phyloP scores from a whole-genome alignment of 2,113 vertebrate species.

The Megatriorchis doriae region DNA sequence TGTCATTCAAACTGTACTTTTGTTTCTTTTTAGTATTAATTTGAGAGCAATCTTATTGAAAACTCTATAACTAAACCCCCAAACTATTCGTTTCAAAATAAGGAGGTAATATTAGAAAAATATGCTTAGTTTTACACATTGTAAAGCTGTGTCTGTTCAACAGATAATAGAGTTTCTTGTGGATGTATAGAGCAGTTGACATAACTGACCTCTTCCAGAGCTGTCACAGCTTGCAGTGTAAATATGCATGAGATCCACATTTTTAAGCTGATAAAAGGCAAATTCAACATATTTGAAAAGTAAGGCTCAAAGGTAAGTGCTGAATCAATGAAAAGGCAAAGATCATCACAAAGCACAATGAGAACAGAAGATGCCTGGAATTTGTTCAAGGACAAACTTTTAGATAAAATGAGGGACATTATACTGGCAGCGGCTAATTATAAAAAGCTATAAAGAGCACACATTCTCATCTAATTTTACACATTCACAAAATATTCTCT shows the following conservation, averaged over 20 bases:
- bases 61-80: background rate
- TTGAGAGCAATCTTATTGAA: background rate
- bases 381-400: conserved; percentile 39
- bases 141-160: background rate
- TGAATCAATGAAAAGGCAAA: conserved; percentile 57
- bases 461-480: background rate
- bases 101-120: background rate
- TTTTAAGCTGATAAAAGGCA: conserved; percentile 60
- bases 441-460: background rate
- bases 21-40: background rate
- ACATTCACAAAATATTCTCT: background rate
- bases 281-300: conserved; percentile 57
- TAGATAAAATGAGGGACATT: background rate
- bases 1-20: background rate
- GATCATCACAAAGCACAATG: conserved; percentile 28
- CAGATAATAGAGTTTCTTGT: conserved; percentile 37
- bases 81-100: background rate
- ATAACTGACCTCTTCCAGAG: conserved; percentile 38
- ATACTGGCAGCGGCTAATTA: background rate
- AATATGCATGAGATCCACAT: conserved; percentile 47
- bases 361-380: background rate
- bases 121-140: conserved; percentile 32
- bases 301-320: conserved; percentile 40
- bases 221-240: conserved; percentile 21
- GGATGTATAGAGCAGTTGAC: conserved; percentile 19